These are phyloP conservation scores for Danio rerio DNA, from an alignment of 2,113 vertebrate genomes.

Conservation along the genomic window DNA sequence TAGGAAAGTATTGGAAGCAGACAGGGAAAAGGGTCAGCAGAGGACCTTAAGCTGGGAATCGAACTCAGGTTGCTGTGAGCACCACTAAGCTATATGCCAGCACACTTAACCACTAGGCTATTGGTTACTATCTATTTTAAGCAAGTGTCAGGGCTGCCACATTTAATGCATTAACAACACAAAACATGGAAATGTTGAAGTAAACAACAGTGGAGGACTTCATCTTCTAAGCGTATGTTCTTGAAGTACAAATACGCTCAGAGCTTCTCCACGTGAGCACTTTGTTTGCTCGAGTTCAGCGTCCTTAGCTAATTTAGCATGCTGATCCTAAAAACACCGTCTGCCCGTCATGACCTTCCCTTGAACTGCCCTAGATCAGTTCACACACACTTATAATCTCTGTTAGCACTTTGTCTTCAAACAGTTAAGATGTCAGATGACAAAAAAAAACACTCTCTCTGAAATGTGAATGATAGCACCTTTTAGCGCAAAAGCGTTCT, in stretches of 20 bases:
- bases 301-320: not conserved
- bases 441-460: conserved; percentile 27
- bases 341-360: not conserved
- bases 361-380: conserved; percentile 26
- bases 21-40: too few species aligned
- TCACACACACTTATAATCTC: conserved; percentile 30
- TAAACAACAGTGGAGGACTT: not conserved
- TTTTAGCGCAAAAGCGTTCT: not conserved
- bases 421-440: conserved; percentile 23
- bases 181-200: too few species aligned
- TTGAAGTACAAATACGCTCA: not conserved
- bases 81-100: too few species aligned
- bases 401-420: conserved; percentile 30
- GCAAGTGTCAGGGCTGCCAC: too few species aligned
- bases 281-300: conserved; percentile 11
- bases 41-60: too few species aligned
- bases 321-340: conserved; percentile 18
- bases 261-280: conserved; percentile 2
- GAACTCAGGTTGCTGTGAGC: too few species aligned
- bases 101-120: too few species aligned
- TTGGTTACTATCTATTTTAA: too few species aligned
- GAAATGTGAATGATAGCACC: conserved; percentile 25
- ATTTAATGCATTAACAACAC: too few species aligned
- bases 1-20: too few species aligned
- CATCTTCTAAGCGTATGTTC: not conserved